Evolutionary conservation across 2,888 invertebrate genomes (phyloP).

Genomic region (Adineta ricciae): DNA sequence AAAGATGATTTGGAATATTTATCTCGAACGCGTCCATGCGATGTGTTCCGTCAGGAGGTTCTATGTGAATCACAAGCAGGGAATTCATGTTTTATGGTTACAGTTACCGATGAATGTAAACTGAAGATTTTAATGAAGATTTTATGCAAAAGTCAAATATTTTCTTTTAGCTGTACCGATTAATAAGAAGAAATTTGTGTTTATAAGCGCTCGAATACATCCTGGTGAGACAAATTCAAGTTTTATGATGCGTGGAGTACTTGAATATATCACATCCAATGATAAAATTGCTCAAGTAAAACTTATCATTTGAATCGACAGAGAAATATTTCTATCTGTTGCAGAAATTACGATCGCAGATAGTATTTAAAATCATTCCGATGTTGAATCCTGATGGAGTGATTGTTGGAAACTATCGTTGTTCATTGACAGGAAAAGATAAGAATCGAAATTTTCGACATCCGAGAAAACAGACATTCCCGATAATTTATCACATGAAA

Average conservation of each 20-base stretch:
- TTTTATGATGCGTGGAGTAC: constrained; percentile 91
- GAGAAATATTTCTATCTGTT: too few relatives aligned
- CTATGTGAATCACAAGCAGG: constrained; percentile 48
- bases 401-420: constrained; percentile 58
- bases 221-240: constrained; percentile 87
- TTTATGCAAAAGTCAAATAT: background rate
- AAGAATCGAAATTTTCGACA: constrained; percentile 50
- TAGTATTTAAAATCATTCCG: constrained; percentile 86
- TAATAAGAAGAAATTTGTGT: constrained; percentile 49
- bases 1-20: constrained; percentile 52
- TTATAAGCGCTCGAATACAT: constrained; percentile 81
- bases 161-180: background rate
- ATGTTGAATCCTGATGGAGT: constrained; percentile 93
- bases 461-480: constrained; percentile 47
- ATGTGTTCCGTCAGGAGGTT: constrained; percentile 42
- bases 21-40: constrained; percentile 39
- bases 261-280: constrained; percentile 46
- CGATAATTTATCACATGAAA: constrained; percentile 47
- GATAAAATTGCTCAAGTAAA: constrained; percentile 44
- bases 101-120: constrained; percentile 47
- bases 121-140: background rate
- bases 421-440: constrained; percentile 49
- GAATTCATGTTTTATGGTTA: constrained; percentile 48
- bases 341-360: constrained; percentile 73
- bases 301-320: too few relatives aligned